A percentile compares a stretch with the other conserved stretches of the same genome.
phyloP scores from a whole-genome alignment of 2,797 vertebrate genomes.

The Sphenodon punctatus region DNA sequence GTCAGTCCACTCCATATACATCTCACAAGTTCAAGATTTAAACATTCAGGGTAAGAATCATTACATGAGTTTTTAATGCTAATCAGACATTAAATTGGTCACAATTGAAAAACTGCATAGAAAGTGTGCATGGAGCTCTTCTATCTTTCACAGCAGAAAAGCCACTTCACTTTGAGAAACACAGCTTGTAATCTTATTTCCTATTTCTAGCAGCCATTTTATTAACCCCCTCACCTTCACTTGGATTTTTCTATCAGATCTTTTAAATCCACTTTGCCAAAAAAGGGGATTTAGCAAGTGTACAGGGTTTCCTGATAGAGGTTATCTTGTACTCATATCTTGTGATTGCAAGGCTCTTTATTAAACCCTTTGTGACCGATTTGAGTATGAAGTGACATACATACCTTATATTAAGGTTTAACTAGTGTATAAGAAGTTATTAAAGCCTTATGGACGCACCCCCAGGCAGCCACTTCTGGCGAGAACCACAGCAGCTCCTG shows the following conservation, averaged over 20 bases:
- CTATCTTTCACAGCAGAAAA: slow-evolving; percentile 17
- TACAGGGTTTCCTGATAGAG: slow-evolving; percentile 30
- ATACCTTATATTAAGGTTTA: too few relatives aligned
- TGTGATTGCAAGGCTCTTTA: slow-evolving; percentile 2
- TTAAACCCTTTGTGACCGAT: background rate
- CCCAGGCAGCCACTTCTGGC: too few relatives aligned
- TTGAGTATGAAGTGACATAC: too few relatives aligned
- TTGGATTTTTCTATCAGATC: slow-evolving; percentile 18
- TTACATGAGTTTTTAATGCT: too few relatives aligned
- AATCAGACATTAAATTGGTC: background rate
- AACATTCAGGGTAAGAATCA: too few relatives aligned
- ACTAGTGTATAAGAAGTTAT: too few relatives aligned
- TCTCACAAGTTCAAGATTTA: background rate
- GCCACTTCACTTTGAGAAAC: background rate
- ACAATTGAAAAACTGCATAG: background rate
- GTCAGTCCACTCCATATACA: background rate
- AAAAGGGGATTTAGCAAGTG: slow-evolving; percentile 39
- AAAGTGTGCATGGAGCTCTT: background rate
- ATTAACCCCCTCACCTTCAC: slow-evolving; percentile 18
- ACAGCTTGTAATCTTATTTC: slow-evolving; percentile 11
- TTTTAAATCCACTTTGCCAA: slow-evolving; percentile 41
- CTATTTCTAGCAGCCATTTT: slow-evolving; percentile 17
- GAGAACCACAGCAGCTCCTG: too few relatives aligned
- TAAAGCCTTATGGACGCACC: too few relatives aligned
- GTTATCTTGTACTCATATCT: background rate